These are phyloP conservation scores for Peromyscus californicus DNA, from an alignment of 2,113 vertebrate genomes.

Conservation along the genomic window DNA sequence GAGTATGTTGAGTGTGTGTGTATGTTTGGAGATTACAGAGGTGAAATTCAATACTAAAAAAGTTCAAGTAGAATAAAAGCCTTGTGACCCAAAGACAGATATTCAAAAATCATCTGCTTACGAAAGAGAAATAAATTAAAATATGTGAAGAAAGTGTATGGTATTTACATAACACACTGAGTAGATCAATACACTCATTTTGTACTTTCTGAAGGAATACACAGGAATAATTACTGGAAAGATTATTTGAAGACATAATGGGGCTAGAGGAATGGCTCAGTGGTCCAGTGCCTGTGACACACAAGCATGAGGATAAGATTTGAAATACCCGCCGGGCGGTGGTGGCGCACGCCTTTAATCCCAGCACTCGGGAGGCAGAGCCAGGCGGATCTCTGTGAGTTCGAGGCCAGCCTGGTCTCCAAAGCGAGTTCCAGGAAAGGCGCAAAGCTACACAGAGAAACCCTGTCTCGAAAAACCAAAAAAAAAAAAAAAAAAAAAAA, in stretches of 20 bases:
- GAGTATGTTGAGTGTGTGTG: background rate
- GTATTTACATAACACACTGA: too few relatives aligned
- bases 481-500: too few relatives aligned
- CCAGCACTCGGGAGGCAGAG: too few relatives aligned
- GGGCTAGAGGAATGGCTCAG: background rate
- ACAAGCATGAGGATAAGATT: background rate
- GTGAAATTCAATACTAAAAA: background rate
- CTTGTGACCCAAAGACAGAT: too few relatives aligned
- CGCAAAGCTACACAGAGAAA: too few relatives aligned
- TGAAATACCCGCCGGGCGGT: background rate
- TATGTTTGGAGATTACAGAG: background rate
- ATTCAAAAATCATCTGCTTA: background rate
- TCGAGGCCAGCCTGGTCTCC: too few relatives aligned
- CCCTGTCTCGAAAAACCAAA: too few relatives aligned
- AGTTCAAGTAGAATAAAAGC: background rate
- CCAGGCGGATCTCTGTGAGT: too few relatives aligned
- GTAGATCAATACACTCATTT: background rate
- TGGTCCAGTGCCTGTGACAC: background rate
- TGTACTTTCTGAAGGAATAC: background rate
- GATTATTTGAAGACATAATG: background rate
- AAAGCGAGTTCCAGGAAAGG: too few relatives aligned
- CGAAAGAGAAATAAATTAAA: background rate
- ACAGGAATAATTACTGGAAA: background rate
- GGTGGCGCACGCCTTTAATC: too few relatives aligned
- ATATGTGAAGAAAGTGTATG: background rate